Evolutionary conservation across 1,140 invertebrate genomes (phyloP).

Genomic region (Ceratitis capitata): DNA sequence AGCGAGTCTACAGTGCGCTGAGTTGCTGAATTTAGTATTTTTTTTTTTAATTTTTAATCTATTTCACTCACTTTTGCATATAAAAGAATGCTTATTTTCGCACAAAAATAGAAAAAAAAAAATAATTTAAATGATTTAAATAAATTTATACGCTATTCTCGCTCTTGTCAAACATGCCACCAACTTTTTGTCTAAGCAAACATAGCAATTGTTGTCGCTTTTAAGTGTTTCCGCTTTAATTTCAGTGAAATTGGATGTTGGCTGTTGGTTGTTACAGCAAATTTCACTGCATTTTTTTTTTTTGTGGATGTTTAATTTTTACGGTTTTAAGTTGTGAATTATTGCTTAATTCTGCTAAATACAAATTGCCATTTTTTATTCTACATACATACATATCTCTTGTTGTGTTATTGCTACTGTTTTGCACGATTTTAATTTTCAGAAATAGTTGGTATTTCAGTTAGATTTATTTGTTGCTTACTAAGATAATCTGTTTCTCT

Average conservation of each 20-base stretch:
- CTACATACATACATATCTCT: no score
- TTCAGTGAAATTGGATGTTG: conserved; percentile 10
- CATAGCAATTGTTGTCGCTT: neutral
- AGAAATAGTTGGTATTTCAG: neutral
- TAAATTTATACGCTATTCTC: neutral
- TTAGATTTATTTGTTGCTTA: neutral
- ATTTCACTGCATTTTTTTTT: conserved; percentile 5
- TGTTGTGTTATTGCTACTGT: neutral
- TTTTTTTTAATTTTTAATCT: neutral
- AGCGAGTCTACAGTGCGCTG: neutral
- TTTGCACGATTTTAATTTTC: neutral
- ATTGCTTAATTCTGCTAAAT: neutral
- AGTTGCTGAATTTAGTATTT: neutral
- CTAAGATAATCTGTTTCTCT: neutral
- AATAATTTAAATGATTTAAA: neutral
- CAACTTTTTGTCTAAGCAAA: neutral
- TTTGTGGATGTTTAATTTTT: no score
- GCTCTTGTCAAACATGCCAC: neutral
- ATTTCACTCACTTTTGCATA: no score
- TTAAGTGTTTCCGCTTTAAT: conserved; percentile 15
- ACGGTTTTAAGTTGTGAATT: neutral
- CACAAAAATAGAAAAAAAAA: no score
- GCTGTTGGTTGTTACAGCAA: neutral
- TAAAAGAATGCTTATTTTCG: no score
- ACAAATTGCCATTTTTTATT: no score